Base-by-base conservation (phyloP, 2,113 vertebrate species). In the Calyptomena viridis region DNA sequence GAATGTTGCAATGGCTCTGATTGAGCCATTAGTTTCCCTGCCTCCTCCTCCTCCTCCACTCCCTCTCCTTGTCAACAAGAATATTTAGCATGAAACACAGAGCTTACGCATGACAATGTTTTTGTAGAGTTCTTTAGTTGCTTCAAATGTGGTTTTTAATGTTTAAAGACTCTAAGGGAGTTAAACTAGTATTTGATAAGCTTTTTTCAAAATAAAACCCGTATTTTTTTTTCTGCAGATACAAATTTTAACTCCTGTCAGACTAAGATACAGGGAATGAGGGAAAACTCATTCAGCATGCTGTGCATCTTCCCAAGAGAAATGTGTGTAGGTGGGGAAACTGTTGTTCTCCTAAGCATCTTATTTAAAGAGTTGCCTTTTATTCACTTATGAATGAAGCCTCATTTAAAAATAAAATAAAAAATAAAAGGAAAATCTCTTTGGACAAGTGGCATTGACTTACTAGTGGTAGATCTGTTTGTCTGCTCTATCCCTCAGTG, bases 1-100 rank as follows among this genome's bases (percentile, higher is more conserved):
- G 90, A 97, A 96, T 97, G 97, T 96, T 96, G 94, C 97, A 98
- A 89, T 87, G 97, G 94, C 93, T 97, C 77, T 64, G 16, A 59
- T 67, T 94, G 85, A 86, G 90, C 87, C 81, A 87, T 93, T 79
- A 46, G 53, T 90, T 95, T 69, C 69, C 94, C 88, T 78, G 89
- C 58, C 87, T 40, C 89, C 56, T 42, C 28, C 63, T 30, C 21
- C 68, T 62, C 30, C 40, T 86, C 66, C 30, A 56, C 71, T 77
- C 64, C 78, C 30, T 55, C 52, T 93, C 93, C 88, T 87, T 79
- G 73, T 93, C 90, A 85, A 89, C 86, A 79, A 62, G 66, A 92
- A 62, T 80, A 95, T 89, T 87, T 94, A 95, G 89, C 96, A 95
- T 95, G 87, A 92, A 89, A 95, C 86, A 89, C 76, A 84, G 64